These are phyloP conservation scores for Genyomyrus donnyi DNA, from an alignment of 2,113 vertebrate genomes.

Conservation along the genomic window DNA sequence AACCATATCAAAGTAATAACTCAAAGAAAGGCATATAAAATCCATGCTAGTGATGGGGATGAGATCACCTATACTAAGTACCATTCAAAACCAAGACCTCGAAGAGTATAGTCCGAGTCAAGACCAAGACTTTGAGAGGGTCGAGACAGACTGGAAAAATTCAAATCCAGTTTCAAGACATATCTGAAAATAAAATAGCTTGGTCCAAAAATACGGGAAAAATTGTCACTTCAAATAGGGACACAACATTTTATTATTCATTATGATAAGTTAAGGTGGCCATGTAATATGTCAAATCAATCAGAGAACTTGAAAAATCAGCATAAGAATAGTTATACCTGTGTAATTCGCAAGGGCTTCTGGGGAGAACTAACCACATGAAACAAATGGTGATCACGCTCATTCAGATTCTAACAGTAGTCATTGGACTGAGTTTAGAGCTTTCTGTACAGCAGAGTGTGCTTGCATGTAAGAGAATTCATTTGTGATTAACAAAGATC, in stretches of 20 bases:
- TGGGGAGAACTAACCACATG: not conserved
- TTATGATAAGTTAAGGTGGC: not conserved
- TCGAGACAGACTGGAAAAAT: not conserved
- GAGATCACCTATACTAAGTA: not conserved
- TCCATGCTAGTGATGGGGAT: not conserved
- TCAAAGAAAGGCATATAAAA: not conserved
- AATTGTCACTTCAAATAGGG: not conserved
- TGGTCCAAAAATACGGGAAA: not conserved
- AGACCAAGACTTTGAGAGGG: not conserved
- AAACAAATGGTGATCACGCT: not conserved
- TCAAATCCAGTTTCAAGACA: not conserved
- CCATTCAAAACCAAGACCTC: not conserved
- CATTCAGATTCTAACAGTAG: not conserved
- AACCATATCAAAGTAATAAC: not conserved
- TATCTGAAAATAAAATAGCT: not conserved
- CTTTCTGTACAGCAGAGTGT: not conserved
- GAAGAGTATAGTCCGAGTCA: not conserved
- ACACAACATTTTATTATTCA: not conserved
- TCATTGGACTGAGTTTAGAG: not conserved
- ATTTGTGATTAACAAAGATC: not conserved
- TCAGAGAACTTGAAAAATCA: not conserved
- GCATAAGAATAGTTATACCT: not conserved
- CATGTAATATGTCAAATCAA: not conserved
- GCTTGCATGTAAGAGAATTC: not conserved
- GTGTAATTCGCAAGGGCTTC: not conserved